These are phyloP conservation scores for Lycodopsis pacificus DNA, from an alignment of 2,797 vertebrate species.

Conservation along the genomic window DNA sequence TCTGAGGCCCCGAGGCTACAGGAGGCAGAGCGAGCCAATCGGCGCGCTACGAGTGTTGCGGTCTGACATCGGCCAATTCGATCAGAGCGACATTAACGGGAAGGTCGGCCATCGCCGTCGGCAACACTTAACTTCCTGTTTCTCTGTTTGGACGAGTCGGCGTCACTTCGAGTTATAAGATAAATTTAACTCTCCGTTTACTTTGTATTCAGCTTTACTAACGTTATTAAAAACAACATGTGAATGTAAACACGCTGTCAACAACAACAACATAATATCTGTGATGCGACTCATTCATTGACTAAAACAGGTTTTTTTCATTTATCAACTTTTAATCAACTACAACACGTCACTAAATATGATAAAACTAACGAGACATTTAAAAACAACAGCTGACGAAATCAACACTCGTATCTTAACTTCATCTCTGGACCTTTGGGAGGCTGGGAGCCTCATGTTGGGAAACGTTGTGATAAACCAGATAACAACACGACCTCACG, in stretches of 20 bases:
- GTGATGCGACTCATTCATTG: too few species aligned
- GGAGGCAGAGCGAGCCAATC: slow-evolving; percentile 30
- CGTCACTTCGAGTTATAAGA: not conserved
- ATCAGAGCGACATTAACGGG: slow-evolving; percentile 30
- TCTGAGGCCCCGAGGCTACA: slow-evolving; percentile 51
- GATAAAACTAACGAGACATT: too few species aligned
- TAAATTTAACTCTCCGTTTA: not conserved
- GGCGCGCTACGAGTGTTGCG: not conserved
- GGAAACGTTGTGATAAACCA: not conserved
- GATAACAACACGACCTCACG: not conserved
- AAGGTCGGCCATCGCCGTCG: slow-evolving; percentile 10
- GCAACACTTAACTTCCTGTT: slow-evolving; percentile 26
- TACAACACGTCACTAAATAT: too few species aligned
- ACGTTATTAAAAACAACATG: too few species aligned
- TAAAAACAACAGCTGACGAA: not conserved
- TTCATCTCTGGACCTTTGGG: not conserved
- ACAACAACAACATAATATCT: too few species aligned
- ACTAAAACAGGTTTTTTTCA: too few species aligned
- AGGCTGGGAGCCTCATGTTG: not conserved
- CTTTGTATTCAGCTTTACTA: too few species aligned
- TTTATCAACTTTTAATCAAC: too few species aligned
- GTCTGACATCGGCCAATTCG: slow-evolving; percentile 51
- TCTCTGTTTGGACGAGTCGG: not conserved
- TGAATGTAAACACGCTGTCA: too few species aligned
- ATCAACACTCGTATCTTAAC: not conserved